Evolutionary conservation across 2,113 vertebrate genomes (phyloP).

Genomic region (Gallinago jamesoni): DNA sequence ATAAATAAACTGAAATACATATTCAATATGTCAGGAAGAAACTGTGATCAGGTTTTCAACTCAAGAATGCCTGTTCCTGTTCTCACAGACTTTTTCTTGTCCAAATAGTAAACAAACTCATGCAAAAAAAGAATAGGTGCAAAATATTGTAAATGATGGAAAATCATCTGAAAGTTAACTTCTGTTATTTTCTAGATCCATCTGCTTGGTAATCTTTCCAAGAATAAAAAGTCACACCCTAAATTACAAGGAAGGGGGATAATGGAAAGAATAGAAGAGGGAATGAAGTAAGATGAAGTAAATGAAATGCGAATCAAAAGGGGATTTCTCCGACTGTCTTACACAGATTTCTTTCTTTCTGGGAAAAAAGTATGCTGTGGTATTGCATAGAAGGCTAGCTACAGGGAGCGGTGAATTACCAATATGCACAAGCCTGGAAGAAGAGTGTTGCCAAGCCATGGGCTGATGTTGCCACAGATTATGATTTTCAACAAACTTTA

Average conservation of each 20-base stretch:
- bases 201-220: not conserved
- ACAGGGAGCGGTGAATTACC: not conserved
- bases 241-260: not conserved
- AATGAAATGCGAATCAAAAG: not conserved
- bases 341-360: not conserved
- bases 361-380: not conserved
- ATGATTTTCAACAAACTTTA: not conserved
- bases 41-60: not conserved
- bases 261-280: not conserved
- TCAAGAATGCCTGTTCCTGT: not conserved
- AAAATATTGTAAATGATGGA: not conserved
- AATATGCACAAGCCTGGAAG: not conserved
- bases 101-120: not conserved
- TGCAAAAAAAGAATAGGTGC: not conserved
- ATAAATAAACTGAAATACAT: not conserved
- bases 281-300: not conserved
- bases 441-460: not conserved
- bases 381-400: not conserved
- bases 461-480: not conserved
- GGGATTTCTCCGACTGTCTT: not conserved
- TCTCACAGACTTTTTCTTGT: not conserved
- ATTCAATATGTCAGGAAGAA: not conserved
- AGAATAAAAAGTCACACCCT: not conserved
- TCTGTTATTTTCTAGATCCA: not conserved
- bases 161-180: not conserved